Conservation (phyloP, 2,113 vertebrate species). For the Psilopsiagon aymara region DNA sequence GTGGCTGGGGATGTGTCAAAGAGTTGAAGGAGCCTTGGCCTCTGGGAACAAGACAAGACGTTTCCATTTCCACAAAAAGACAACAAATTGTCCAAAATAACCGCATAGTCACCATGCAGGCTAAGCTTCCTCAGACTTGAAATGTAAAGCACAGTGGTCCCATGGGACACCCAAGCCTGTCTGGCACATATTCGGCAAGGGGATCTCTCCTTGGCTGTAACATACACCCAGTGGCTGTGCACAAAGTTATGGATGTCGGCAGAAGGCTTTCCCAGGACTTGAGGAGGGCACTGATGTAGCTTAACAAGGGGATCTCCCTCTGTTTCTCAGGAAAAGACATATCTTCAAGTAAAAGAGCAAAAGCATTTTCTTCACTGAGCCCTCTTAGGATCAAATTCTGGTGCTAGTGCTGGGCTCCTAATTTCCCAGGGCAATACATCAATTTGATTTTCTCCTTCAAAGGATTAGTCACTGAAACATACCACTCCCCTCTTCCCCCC, state of each 20-base stretch:
- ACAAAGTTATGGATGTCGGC: neutral
- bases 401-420: neutral
- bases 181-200: accelerated
- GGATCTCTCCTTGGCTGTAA: neutral
- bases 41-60: neutral
- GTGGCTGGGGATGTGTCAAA: neutral
- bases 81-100: neutral
- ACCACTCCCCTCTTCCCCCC: neutral
- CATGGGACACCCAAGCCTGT: neutral
- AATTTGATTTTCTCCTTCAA: constrained; percentile 31
- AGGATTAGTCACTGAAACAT: neutral
- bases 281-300: neutral
- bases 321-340: neutral
- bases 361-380: neutral
- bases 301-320: neutral
- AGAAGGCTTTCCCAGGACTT: neutral
- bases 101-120: accelerated
- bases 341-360: neutral
- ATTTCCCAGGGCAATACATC: constrained; percentile 1
- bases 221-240: neutral
- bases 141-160: neutral
- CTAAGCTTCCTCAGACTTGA: neutral
- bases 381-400: neutral
- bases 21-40: neutral
- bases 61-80: neutral